These are phyloP conservation scores for Trachelus tabidus DNA, from an alignment of 2,888 invertebrate genomes.

Conservation along the genomic window DNA sequence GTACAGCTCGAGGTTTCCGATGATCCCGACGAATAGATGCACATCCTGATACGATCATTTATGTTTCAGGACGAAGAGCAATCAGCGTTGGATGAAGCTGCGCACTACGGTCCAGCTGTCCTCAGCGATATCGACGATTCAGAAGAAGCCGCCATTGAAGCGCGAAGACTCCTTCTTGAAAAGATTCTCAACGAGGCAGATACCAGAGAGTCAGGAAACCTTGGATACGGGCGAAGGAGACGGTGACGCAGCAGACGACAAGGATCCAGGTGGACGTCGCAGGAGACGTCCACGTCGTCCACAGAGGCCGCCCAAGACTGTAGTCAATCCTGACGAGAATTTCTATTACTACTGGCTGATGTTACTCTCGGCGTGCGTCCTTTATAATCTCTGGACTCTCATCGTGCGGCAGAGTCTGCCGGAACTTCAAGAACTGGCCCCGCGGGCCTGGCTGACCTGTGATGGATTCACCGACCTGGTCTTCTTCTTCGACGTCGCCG, in stretches of 20 bases:
- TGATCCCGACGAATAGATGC: background rate
- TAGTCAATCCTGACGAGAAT: conserved; percentile 95
- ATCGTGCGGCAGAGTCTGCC: conserved; percentile 96
- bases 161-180: conserved; percentile 94
- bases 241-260: conserved; percentile 68
- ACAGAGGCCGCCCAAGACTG: conserved; percentile 80
- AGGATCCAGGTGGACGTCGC: conserved; percentile 69
- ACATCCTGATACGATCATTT: conserved; percentile 11
- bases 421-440: conserved; percentile 82
- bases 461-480: conserved; percentile 89
- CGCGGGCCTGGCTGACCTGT: conserved; percentile 82
- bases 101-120: conserved; percentile 93
- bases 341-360: conserved; percentile 97
- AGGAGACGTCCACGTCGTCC: conserved; percentile 74
- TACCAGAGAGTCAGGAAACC: conserved; percentile 86
- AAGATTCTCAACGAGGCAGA: conserved; percentile 92
- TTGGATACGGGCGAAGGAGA: conserved; percentile 80
- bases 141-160: conserved; percentile 90
- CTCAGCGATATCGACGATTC: conserved; percentile 81
- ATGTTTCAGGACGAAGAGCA: conserved; percentile 86
- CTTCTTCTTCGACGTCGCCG: conserved; percentile 88
- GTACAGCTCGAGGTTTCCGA: background rate
- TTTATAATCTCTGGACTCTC: conserved; percentile 95
- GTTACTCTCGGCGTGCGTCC: conserved; percentile 86
- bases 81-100: conserved; percentile 96